Base-by-base conservation (phyloP, 2,797 vertebrate species). In the Rhynchotus rufescens region DNA sequence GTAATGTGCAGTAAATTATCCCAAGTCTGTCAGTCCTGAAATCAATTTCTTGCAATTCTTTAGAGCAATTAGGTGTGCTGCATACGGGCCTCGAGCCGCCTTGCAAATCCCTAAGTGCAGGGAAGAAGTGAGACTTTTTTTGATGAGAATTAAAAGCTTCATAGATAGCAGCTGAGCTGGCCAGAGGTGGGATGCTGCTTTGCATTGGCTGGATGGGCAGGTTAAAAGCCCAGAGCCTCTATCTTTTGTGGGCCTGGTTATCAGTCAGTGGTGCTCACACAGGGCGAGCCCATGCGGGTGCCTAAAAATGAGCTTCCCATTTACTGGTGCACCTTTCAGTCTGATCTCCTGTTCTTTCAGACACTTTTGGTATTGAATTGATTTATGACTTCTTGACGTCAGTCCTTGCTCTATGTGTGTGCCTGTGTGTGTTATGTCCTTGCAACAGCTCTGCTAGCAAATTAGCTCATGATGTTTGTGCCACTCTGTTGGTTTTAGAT, bases 91-190 rank as follows among this genome's bases (percentile, higher is more conserved):
- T 83, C 23, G 26, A 74, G 56, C 82, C 89, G 52, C n/a, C 42
- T 25, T 0, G 0, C n/a, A 34, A 76, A 79, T 64, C 60, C 42
- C 1, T 36, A 68, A 88, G 59, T 22, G 65, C 49, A 20, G 45
- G 26, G 22, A 26, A 72, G 84, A 47, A 40, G 8, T 40, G 28
- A 79, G 91, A 21, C 42, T 71, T 81, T 94, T 95, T 96, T 94
- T 21, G 54, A 91, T 75, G n/a, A 71, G 26, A 38, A 28, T 67
- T 95, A 57, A 96, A 96, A 94, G 83, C 95, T 94, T 94, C 26
- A 90, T 72, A 57, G 76, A 22, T 4, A 81, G 30, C 44, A 93
- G 75, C 80, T 93, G 64, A 93, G 67, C 40, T 86, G 71, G n/a
- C 54, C 22, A 9, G 64, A 82, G 74, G 20, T 2, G 56, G 49